These are phyloP conservation scores for Drosophila lini DNA, from an alignment of 1,140 invertebrate species.

Conservation along the genomic window DNA sequence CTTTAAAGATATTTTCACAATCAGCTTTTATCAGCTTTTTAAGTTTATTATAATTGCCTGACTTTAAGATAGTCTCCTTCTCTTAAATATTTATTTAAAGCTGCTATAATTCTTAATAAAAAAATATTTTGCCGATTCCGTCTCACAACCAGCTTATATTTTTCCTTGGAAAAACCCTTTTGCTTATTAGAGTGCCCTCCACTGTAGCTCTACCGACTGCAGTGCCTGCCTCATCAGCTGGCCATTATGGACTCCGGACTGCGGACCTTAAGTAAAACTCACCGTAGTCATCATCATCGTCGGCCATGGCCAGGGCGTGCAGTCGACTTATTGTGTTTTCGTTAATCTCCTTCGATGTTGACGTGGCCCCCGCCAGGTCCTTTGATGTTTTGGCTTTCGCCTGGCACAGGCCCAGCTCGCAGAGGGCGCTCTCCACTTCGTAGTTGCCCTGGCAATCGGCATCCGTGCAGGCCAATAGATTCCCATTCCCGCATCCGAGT, in stretches of 20 bases:
- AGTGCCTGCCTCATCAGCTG: slow-evolving; percentile 2
- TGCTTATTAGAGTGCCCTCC: background rate
- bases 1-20: too few relatives aligned
- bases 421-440: slow-evolving; percentile 73
- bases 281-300: slow-evolving; percentile 82
- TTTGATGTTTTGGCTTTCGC: slow-evolving; percentile 77
- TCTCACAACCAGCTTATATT: background rate
- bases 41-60: too few relatives aligned
- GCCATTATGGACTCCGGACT: slow-evolving; percentile 1
- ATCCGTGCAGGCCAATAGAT: slow-evolving; percentile 60
- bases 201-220: background rate
- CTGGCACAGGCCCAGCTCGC: slow-evolving; percentile 70
- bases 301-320: slow-evolving; percentile 82
- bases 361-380: slow-evolving; percentile 63
- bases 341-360: slow-evolving; percentile 74
- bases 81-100: background rate
- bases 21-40: too few relatives aligned
- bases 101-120: background rate
- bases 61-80: too few relatives aligned
- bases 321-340: slow-evolving; percentile 83
- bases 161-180: background rate
- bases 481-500: slow-evolving; percentile 30
- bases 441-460: slow-evolving; percentile 82
- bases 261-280: slow-evolving; percentile 69
- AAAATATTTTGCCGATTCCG: too few relatives aligned